These are phyloP conservation scores for Ephestia elutella DNA, from an alignment of 1,140 invertebrate genomes.

Conservation along the genomic window DNA sequence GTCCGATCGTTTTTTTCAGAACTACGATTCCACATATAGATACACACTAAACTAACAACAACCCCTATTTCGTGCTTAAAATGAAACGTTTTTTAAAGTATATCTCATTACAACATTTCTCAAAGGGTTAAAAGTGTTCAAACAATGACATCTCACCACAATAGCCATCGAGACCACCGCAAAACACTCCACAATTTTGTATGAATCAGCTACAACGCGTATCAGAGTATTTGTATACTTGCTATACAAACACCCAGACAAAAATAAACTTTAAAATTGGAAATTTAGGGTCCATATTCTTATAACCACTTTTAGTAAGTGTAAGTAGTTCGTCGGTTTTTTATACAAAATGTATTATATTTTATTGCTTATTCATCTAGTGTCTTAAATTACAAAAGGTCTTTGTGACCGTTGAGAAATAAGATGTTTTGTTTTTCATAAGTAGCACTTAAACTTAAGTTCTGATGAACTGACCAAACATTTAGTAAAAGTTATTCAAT, in stretches of 20 bases:
- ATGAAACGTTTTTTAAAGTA: not conserved
- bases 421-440: not conserved
- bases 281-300: too few relatives aligned
- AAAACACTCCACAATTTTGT: not conserved
- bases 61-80: not conserved
- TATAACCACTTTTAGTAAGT: too few relatives aligned
- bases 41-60: not conserved
- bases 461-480: too few relatives aligned
- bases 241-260: too few relatives aligned
- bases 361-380: not conserved
- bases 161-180: slow-evolving; percentile 25
- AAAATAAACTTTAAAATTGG: too few relatives aligned
- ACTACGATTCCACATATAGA: too few relatives aligned
- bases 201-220: slow-evolving; percentile 21
- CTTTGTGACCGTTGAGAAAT: not conserved
- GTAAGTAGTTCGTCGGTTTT: too few relatives aligned
- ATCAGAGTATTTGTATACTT: not conserved
- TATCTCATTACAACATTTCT: slow-evolving; percentile 14
- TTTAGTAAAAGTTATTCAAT: too few relatives aligned
- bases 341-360: too few relatives aligned
- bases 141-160: slow-evolving; percentile 37
- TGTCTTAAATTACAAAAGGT: not conserved
- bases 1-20: too few relatives aligned
- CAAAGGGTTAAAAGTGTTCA: slow-evolving; percentile 41
- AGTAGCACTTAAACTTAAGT: too few relatives aligned